A percentile compares a stretch with the other conserved stretches of the same genome.
phyloP scores from a whole-genome alignment of 2,888 invertebrate genomes.

The Amiota communis region DNA sequence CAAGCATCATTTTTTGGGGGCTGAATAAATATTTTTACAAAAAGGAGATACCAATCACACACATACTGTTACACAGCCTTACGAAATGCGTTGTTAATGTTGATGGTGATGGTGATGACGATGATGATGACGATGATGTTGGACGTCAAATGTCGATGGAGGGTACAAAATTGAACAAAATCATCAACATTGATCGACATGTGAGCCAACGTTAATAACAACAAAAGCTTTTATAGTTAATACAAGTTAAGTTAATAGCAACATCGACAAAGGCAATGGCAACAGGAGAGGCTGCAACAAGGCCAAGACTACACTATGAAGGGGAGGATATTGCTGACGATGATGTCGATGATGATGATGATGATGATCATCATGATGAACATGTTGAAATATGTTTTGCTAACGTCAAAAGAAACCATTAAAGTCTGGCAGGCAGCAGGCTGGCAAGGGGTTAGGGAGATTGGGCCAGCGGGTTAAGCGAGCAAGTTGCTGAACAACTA shows the following conservation, averaged over 20 bases:
- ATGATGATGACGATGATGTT: conserved; percentile 63
- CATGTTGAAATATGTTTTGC: conserved; percentile 30
- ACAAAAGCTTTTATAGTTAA: conserved; percentile 42
- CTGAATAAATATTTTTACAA: conserved; percentile 65
- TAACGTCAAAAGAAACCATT: conserved; percentile 20
- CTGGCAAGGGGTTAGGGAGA: conserved; percentile 26
- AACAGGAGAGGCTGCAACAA: background rate
- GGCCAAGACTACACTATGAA: background rate
- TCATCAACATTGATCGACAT: conserved; percentile 69
- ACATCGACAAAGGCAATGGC: conserved; percentile 7
- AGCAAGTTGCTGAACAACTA: conserved; percentile 17
- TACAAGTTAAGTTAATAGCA: conserved; percentile 10
- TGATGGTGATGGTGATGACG: conserved; percentile 56
- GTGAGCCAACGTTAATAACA: conserved; percentile 69
- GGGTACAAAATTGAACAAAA: conserved; percentile 67
- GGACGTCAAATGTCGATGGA: conserved; percentile 35
- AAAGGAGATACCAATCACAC: conserved; percentile 56
- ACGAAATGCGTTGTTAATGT: background rate
- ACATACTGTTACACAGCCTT: background rate
- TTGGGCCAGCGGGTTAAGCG: conserved; percentile 4
- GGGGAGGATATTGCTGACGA: conserved; percentile 26
- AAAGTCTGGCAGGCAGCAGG: conserved; percentile 7
- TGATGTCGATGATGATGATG: background rate
- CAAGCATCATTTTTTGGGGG: conserved; percentile 59
- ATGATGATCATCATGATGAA: conserved; percentile 18